Percentiles rank a stretch among this genome's conserved stretches.
Evolutionary conservation across 2,113 vertebrate genomes (phyloP).

Genomic region (Lontra canadensis): DNA sequence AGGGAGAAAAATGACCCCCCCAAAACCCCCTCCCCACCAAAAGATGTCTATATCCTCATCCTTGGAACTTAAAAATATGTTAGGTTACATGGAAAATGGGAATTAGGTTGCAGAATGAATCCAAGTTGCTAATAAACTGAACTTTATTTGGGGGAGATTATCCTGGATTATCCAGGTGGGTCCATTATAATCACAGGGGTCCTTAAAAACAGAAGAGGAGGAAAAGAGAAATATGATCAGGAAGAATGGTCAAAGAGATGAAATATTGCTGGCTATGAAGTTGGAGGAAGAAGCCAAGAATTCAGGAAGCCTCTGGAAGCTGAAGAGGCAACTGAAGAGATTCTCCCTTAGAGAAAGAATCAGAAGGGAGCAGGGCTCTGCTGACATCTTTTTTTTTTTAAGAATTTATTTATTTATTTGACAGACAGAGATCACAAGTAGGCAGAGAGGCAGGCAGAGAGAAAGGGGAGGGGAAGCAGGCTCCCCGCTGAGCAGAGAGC

Average conservation of each 20-base stretch:
- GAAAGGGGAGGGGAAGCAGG: too few relatives aligned
- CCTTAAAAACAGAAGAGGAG: neutral
- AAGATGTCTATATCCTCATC: neutral
- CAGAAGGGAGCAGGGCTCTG: neutral
- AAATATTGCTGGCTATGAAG: neutral
- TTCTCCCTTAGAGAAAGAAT: neutral
- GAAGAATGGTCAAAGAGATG: neutral
- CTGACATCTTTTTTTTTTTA: neutral
- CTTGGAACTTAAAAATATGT: neutral
- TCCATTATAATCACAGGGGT: neutral
- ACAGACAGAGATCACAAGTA: too few relatives aligned
- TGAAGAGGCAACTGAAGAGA: neutral
- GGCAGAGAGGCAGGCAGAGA: too few relatives aligned
- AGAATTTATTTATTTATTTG: too few relatives aligned
- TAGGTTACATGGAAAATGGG: neutral
- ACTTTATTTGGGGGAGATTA: neutral
- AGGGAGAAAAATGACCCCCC: neutral
- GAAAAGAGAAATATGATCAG: neutral
- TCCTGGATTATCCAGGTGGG: neutral
- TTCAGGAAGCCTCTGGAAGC: neutral
- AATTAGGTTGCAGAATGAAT: neutral
- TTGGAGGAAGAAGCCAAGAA: neutral
- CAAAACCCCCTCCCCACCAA: fast-evolving
- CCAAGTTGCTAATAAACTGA: neutral
- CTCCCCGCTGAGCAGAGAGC: too few relatives aligned